Percentiles rank a stretch among this genome's conserved stretches.
Evolutionary conservation across 2,888 invertebrate genomes (phyloP).

Genomic region (Chloromyia formosa): DNA sequence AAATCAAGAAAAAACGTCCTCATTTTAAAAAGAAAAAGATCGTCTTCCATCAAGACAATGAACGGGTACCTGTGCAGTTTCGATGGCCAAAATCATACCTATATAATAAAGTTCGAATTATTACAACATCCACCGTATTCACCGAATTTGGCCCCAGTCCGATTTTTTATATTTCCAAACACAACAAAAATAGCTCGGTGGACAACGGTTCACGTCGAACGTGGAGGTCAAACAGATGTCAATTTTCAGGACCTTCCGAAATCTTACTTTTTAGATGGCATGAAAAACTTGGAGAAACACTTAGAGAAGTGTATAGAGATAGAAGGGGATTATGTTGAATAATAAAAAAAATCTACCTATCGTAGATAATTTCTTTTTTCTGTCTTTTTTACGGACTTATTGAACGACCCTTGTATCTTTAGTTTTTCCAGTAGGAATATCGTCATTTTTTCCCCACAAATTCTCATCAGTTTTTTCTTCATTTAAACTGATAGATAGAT

Average conservation of each 20-base stretch:
- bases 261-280: no score
- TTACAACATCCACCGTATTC: no score
- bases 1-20: slow-evolving; percentile 50
- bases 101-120: slow-evolving; percentile 42
- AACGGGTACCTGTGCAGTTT: slow-evolving; percentile 4
- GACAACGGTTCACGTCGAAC: slow-evolving; percentile 10
- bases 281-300: slow-evolving; percentile 22
- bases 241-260: slow-evolving; percentile 10
- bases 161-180: slow-evolving; percentile 40
- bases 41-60: slow-evolving; percentile 40
- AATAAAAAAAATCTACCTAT: not conserved
- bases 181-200: slow-evolving; percentile 35
- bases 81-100: slow-evolving; percentile 35
- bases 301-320: slow-evolving; percentile 17
- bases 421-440: no score
- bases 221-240: slow-evolving; percentile 19
- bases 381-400: not conserved
- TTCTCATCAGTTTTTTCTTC: no score
- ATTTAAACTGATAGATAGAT: no score
- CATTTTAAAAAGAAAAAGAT: slow-evolving; percentile 49
- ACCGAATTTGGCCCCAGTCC: slow-evolving; percentile 44
- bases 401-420: not conserved
- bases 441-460: no score
- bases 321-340: not conserved
- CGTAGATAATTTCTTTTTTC: not conserved